These are phyloP conservation scores for Pogonophryne albipinna DNA, from an alignment of 2,797 vertebrate genomes.

Conservation along the genomic window DNA sequence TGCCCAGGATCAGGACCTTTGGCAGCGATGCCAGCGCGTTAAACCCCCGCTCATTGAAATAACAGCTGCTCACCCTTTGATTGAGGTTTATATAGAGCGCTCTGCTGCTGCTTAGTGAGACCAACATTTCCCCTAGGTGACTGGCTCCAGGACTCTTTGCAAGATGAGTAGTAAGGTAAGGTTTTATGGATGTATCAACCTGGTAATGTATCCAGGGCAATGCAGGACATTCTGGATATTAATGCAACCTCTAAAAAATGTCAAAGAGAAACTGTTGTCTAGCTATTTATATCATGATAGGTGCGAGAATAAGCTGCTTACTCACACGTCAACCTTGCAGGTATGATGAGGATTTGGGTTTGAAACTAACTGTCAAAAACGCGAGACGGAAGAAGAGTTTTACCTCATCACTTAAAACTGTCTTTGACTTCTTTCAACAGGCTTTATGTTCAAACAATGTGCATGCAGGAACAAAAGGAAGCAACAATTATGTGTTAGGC, in stretches of 20 bases:
- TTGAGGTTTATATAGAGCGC: conserved; percentile 81
- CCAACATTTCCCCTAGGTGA: conserved; percentile 51
- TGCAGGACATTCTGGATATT: not conserved
- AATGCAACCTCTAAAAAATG: not conserved
- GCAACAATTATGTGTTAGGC: no score
- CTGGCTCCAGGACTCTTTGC: conserved; percentile 60
- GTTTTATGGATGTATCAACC: not conserved
- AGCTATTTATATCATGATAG: not conserved
- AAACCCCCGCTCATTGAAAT: conserved; percentile 79
- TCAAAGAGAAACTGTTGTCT: not conserved
- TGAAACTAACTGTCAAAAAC: not conserved
- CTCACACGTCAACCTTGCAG: no score
- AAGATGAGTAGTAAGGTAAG: conserved; percentile 81
- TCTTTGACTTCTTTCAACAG: not conserved
- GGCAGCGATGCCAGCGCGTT: conserved; percentile 69
- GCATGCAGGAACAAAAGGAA: no score
- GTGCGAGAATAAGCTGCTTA: no score
- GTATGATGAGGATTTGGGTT: not conserved
- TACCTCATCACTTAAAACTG: not conserved
- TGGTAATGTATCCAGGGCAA: not conserved
- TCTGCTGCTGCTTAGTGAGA: conserved; percentile 58
- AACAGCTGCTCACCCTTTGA: conserved; percentile 75
- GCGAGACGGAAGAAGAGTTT: not conserved
- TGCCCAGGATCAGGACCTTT: conserved; percentile 77
- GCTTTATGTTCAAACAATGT: not conserved